Evolutionary conservation across 2,113 vertebrate species (phyloP).

Genomic region (Corydoras maculifer): DNA sequence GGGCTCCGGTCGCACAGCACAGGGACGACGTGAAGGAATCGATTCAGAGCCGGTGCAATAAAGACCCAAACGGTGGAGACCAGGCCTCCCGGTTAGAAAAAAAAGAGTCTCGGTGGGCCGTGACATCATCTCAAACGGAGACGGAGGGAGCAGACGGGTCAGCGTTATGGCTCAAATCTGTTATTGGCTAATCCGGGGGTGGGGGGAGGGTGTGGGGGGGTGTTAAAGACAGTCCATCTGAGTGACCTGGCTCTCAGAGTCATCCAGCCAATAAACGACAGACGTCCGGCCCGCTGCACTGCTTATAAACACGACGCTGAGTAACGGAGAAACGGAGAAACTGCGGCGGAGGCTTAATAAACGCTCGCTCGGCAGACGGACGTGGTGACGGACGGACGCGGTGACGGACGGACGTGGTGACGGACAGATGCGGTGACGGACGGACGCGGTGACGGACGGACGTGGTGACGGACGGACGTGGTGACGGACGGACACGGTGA

Average conservation of each 20-base stretch:
- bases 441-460: too few relatives aligned
- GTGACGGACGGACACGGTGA: too few relatives aligned
- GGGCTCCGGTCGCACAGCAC: too few relatives aligned
- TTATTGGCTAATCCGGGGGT: conserved; percentile 37
- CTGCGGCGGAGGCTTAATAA: conserved; percentile 14
- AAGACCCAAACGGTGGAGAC: background rate
- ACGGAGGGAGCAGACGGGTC: conserved; percentile 15
- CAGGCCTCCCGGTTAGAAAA: background rate
- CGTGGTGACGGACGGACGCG: conserved; percentile 40
- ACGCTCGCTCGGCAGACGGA: conserved; percentile 23
- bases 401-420: too few relatives aligned
- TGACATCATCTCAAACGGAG: conserved; percentile 14
- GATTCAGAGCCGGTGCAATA: background rate
- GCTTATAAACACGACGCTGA: conserved; percentile 5
- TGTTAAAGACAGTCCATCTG: conserved; percentile 54
- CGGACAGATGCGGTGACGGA: too few relatives aligned
- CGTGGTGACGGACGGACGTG: too few relatives aligned
- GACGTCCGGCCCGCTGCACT: conserved; percentile 43
- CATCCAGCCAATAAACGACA: conserved; percentile 57
- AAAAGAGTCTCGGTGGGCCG: background rate
- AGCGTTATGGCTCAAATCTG: conserved; percentile 31
- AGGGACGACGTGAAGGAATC: too few relatives aligned
- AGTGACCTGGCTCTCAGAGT: conserved; percentile 48
- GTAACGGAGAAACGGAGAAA: background rate
- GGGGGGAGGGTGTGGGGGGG: conserved; percentile 4